Conservation (phyloP, 2,797 vertebrate species). For the Lagorchestes hirsutus region DNA sequence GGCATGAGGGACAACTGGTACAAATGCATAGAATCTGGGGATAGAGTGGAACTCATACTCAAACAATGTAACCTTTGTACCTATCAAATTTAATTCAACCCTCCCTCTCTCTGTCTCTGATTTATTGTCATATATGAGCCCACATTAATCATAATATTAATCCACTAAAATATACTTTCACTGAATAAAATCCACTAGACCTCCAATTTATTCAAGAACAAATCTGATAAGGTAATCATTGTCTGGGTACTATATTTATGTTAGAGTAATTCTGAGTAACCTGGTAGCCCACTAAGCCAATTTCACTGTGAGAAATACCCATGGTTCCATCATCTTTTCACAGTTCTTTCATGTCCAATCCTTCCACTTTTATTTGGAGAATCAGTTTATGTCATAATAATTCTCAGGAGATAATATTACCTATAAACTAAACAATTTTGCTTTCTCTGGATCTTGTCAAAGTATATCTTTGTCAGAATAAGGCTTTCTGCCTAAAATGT, state of each 20-base stretch:
- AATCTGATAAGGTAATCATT: background rate
- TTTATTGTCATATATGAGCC: background rate
- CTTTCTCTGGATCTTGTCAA: slow-evolving; percentile 7
- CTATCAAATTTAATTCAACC: background rate
- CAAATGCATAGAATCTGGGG: background rate
- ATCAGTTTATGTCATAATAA: slow-evolving; percentile 19
- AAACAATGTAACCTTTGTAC: background rate
- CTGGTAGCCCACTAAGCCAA: background rate
- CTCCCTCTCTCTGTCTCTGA: background rate
- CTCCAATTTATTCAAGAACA: background rate
- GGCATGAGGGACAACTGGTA: background rate
- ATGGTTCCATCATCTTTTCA: slow-evolving; percentile 1
- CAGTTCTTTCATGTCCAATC: background rate
- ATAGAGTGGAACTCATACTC: background rate
- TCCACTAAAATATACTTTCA: background rate
- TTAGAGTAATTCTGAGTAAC: slow-evolving; percentile 4
- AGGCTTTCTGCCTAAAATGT: slow-evolving; percentile 40
- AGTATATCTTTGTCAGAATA: slow-evolving; percentile 44
- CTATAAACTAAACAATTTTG: slow-evolving; percentile 35
- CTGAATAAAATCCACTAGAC: background rate
- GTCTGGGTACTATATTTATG: background rate
- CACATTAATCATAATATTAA: background rate
- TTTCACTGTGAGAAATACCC: background rate
- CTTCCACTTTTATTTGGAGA: slow-evolving; percentile 17
- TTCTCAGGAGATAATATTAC: slow-evolving; percentile 24